These are phyloP conservation scores for Abramis brama DNA, from an alignment of 2,113 vertebrate species.

Conservation along the genomic window DNA sequence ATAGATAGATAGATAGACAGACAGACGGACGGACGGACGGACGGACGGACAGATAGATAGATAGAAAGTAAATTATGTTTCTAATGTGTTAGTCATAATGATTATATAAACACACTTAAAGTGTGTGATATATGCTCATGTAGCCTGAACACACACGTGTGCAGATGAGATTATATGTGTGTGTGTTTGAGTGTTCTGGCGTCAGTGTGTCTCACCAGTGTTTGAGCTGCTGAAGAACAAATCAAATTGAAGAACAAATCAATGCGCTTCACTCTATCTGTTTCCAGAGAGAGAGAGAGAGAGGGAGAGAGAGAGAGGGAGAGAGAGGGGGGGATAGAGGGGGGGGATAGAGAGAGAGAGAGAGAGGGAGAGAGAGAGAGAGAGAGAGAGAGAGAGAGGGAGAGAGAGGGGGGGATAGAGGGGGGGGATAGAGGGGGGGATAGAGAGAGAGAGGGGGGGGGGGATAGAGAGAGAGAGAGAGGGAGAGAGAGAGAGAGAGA, in stretches of 20 bases:
- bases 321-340: not conserved
- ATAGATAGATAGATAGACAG: no score
- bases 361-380: no score
- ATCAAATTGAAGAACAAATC: slow-evolving; percentile 78
- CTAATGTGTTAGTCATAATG: not conserved
- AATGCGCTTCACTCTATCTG: slow-evolving; percentile 64
- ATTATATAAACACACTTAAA: not conserved
- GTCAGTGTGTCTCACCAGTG: slow-evolving; percentile 67
- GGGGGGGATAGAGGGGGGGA: no score
- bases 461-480: no score
- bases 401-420: no score
- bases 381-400: slow-evolving; percentile 27
- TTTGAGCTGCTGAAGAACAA: slow-evolving; percentile 75
- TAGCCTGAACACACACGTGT: not conserved
- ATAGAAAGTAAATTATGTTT: not conserved
- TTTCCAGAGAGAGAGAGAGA: slow-evolving; percentile 28
- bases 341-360: no score
- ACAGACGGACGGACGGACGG: no score
- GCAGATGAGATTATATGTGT: slow-evolving; percentile 31
- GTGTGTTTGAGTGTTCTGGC: slow-evolving; percentile 47
- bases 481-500: no score
- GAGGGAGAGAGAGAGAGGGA: not conserved
- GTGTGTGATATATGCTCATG: not conserved
- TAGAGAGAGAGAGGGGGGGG: no score
- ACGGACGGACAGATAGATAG: no score